Base-by-base conservation (phyloP, 2,797 vertebrate species). In the Scolopax rusticola region DNA sequence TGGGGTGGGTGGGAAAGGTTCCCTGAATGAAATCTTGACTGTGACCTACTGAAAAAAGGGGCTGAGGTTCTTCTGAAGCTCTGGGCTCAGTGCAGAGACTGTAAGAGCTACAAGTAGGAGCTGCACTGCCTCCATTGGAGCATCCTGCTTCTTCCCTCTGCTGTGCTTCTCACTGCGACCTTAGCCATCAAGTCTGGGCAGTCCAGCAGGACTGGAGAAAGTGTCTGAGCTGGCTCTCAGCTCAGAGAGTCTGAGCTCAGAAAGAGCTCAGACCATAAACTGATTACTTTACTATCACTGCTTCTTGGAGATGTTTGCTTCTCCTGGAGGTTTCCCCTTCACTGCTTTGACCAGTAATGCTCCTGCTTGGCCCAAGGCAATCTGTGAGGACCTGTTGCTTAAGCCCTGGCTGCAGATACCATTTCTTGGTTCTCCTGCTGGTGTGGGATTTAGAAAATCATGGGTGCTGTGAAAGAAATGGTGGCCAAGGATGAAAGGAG, bases 1-100 rank as follows among this genome's bases (percentile, higher is more conserved):
- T 69, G 73, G 92, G 93, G 79, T 61, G 95, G 96, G 93, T 84
- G 79, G 73, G 90, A 67, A 88, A 79, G 74, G 71, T 68, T 94
- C 86, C 85, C 80, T 57, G 63, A 63, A 70, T 23, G 70, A 92
- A 41, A 7, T 71, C 53, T 77, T 80, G 87, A 75, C 88, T 87
- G 83, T 53, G 75, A 47, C 27, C 67, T 89, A 21, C 85, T 87
- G 95, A 57, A 51, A 73, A 83, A 77, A 84, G 85, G 87, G 78
- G 61, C 48, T 79, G 93, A 87, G 41, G 59, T 93, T 90, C 79
- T 65, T 43, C 81, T 90, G 70, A 77, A 94, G 79, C 85, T 56
- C 45, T 33, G 20, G 40, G 63, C 60, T 85, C 75, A 70, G 63
- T 40, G 57, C 69, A 90, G 82, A 78, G 65, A 57, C 71, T 87